Conservation (phyloP, 2,113 vertebrate genomes). For the Leptobrachium ailaonicum region DNA sequence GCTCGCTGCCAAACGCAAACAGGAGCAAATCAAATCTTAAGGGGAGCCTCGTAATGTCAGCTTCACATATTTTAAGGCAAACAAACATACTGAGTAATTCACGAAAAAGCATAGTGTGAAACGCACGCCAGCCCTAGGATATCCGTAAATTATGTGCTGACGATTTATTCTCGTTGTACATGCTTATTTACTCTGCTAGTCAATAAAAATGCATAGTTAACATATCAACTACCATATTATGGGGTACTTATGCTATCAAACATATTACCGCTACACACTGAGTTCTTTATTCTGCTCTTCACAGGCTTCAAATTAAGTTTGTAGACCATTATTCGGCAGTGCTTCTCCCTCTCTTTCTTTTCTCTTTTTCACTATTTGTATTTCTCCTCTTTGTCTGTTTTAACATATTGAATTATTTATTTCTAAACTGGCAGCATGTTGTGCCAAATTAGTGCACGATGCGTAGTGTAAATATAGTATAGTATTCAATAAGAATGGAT, state of each 20-base stretch:
- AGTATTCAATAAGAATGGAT: too few relatives aligned
- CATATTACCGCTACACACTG: constrained; percentile 58
- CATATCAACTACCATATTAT: constrained; percentile 68
- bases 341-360: constrained; percentile 31
- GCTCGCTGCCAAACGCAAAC: constrained; percentile 39
- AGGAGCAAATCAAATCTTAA: constrained; percentile 48
- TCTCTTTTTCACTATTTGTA: not conserved
- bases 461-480: too few relatives aligned
- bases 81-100: constrained; percentile 36
- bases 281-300: constrained; percentile 56
- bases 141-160: constrained; percentile 55
- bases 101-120: constrained; percentile 38
- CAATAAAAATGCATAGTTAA: constrained; percentile 67
- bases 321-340: constrained; percentile 36
- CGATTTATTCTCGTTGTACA: constrained; percentile 63
- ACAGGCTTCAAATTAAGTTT: constrained; percentile 62
- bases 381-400: constrained; percentile 22
- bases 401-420: constrained; percentile 37
- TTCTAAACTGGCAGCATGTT: constrained; percentile 4
- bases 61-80: constrained; percentile 50
- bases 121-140: constrained; percentile 55
- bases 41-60: constrained; percentile 44
- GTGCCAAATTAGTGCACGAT: constrained; percentile 12
- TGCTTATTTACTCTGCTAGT: constrained; percentile 64
- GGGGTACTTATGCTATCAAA: constrained; percentile 66